Conservation (phyloP, 2,113 vertebrate species). For the Pituophis catenifer region DNA sequence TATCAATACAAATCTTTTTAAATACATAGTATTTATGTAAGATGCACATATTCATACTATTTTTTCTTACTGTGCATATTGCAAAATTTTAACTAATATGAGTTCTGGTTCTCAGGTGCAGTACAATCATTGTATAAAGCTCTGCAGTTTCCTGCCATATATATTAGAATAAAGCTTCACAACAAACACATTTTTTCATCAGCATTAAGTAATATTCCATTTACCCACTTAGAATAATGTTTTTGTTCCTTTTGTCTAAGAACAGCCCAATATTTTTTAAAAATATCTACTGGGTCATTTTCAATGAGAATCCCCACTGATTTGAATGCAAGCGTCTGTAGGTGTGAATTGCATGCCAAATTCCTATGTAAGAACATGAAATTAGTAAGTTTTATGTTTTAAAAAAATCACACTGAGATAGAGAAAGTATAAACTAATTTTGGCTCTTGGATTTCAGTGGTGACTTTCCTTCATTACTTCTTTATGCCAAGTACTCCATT, state of each 20-base stretch:
- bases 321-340: background rate
- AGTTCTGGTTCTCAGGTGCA: background rate
- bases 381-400: background rate
- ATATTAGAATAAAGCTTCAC: background rate
- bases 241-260: background rate
- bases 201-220: background rate
- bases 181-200: background rate
- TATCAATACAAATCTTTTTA: background rate
- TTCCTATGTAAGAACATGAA: conserved; percentile 35
- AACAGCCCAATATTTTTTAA: background rate
- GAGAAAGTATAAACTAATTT: conserved; percentile 51
- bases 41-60: background rate
- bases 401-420: conserved; percentile 47
- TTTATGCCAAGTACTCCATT: conserved; percentile 46
- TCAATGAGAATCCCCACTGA: background rate
- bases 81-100: background rate
- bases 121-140: background rate
- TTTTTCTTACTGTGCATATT: background rate
- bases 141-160: background rate
- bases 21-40: background rate
- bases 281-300: background rate
- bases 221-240: background rate
- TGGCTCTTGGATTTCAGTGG: conserved; percentile 41
- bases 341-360: background rate
- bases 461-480: conserved; percentile 46